These are phyloP conservation scores for Elaeidobius kamerunicus DNA, from an alignment of 2,888 invertebrate species.

Conservation along the genomic window DNA sequence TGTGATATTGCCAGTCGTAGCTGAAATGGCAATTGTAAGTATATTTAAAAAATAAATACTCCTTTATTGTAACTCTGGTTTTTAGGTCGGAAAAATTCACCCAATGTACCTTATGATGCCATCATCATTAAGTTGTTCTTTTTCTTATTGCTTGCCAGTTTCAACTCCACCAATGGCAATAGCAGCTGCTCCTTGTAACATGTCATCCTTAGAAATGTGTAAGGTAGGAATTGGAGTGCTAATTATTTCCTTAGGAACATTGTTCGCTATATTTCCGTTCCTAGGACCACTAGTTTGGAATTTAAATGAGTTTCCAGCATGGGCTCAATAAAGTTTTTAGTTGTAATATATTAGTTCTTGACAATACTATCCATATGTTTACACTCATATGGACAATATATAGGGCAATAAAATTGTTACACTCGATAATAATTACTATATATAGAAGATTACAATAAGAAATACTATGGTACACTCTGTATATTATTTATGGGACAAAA, in stretches of 20 bases:
- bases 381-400: no score
- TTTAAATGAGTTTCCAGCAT: constrained; percentile 59
- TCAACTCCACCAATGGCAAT: constrained; percentile 96
- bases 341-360: no score
- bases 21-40: constrained; percentile 63
- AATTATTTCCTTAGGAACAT: constrained; percentile 66
- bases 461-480: no score
- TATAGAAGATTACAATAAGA: no score
- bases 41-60: background rate
- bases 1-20: constrained; percentile 80
- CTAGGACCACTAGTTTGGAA: constrained; percentile 70
- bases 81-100: constrained; percentile 58
- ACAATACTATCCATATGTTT: no score
- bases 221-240: constrained; percentile 68
- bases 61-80: no score
- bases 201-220: constrained; percentile 76
- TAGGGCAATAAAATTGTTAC: no score
- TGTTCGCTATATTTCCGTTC: constrained; percentile 71
- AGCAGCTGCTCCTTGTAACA: constrained; percentile 78
- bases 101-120: constrained; percentile 90
- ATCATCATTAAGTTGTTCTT: constrained; percentile 83
- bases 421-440: no score
- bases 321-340: no score
- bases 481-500: no score
- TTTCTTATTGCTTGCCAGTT: constrained; percentile 91